A percentile compares a stretch with the other conserved stretches of the same genome.
Evolutionary conservation across 2,888 invertebrate genomes (phyloP).

Genomic region (Orthosia gracilis): DNA sequence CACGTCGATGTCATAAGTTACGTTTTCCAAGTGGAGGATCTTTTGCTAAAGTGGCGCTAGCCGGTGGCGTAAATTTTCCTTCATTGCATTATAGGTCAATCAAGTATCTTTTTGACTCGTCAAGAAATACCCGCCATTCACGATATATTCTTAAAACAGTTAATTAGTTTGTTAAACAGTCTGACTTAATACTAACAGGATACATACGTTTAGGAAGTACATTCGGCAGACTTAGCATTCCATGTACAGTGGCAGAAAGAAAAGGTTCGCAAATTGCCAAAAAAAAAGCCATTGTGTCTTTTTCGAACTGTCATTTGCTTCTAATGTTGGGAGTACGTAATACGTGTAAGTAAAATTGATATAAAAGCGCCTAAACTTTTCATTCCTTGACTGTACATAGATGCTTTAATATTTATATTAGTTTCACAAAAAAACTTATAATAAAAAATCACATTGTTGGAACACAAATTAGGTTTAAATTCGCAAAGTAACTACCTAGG

Average conservation of each 20-base stretch:
- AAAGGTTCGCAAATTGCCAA: not conserved
- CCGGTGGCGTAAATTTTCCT: too few relatives aligned
- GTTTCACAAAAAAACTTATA: slow-evolving; percentile 38
- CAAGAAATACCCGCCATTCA: not conserved
- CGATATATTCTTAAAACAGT: slow-evolving; percentile 6
- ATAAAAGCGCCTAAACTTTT: not conserved
- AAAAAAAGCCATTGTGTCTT: not conserved
- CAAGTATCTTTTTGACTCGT: not conserved
- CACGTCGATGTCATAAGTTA: too few relatives aligned
- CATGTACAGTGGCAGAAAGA: slow-evolving; percentile 16
- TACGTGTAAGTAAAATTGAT: not conserved
- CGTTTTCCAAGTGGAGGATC: too few relatives aligned
- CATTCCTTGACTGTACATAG: slow-evolving; percentile 12
- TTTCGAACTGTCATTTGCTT: not conserved
- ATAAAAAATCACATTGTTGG: slow-evolving; percentile 53
- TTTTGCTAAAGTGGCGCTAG: too few relatives aligned
- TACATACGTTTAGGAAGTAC: slow-evolving; percentile 47
- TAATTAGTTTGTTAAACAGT: slow-evolving; percentile 42
- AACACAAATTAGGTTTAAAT: slow-evolving; percentile 48
- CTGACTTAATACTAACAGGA: slow-evolving; percentile 49
- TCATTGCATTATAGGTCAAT: not conserved
- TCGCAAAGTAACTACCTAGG: slow-evolving; percentile 44
- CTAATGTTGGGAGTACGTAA: slow-evolving; percentile 23
- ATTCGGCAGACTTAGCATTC: slow-evolving; percentile 5
- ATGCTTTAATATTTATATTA: slow-evolving; percentile 23